Evolutionary conservation across 2,797 vertebrate genomes (phyloP).

Genomic region (Mormyrus hasselquistii): DNA sequence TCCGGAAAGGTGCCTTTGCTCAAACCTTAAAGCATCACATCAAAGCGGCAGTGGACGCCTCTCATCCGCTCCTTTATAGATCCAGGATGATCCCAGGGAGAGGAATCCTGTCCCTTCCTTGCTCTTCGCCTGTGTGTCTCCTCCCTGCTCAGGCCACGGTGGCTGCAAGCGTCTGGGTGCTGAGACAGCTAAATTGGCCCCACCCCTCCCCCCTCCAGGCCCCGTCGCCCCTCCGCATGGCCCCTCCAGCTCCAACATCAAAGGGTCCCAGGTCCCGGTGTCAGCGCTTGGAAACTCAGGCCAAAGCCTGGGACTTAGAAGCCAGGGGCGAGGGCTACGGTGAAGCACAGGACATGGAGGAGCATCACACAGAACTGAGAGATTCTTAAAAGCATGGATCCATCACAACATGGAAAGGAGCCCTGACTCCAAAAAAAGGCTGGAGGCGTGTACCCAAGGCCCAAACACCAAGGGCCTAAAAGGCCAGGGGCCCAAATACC

Average conservation of each 20-base stretch:
- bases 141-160: neutral
- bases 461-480: neutral
- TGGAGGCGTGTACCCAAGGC: neutral
- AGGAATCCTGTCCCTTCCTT: neutral
- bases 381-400: neutral
- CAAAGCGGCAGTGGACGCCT: slow-evolving; percentile 34
- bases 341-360: neutral
- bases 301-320: slow-evolving; percentile 6
- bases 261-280: slow-evolving; percentile 11
- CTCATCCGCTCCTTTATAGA: slow-evolving; percentile 31
- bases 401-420: neutral
- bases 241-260: neutral
- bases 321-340: slow-evolving; percentile 23
- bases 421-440: neutral
- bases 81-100: neutral
- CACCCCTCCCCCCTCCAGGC: neutral
- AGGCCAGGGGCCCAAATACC: no score
- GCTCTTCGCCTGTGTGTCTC: neutral
- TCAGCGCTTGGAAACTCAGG: neutral
- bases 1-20: slow-evolving; percentile 32
- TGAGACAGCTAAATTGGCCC: slow-evolving; percentile 8
- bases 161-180: slow-evolving; percentile 6
- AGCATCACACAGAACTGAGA: neutral
- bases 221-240: neutral
- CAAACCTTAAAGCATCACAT: slow-evolving; percentile 40